These are phyloP conservation scores for Gopherus flavomarginatus DNA, from an alignment of 2,113 vertebrate genomes.

Conservation along the genomic window DNA sequence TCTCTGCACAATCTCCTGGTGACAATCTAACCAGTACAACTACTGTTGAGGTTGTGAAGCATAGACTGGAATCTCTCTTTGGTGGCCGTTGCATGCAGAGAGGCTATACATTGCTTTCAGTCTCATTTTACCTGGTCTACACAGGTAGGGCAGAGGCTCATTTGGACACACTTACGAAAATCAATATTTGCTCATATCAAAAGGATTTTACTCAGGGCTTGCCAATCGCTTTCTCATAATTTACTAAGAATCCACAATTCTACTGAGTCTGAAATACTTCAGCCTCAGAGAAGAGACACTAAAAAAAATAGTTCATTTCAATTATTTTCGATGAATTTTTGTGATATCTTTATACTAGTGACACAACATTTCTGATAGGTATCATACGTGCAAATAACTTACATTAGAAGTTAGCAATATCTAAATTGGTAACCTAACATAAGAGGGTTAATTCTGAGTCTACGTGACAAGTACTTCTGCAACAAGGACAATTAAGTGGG, in stretches of 20 bases:
- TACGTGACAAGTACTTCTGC: constrained; percentile 36
- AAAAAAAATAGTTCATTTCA: neutral
- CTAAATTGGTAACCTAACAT: constrained; percentile 30
- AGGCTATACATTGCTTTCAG: neutral
- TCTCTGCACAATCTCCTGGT: neutral
- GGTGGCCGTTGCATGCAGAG: neutral
- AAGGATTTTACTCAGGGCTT: neutral
- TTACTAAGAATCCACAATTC: constrained; percentile 2
- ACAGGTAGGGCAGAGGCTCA: neutral
- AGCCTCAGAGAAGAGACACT: constrained; percentile 39
- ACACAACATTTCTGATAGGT: constrained; percentile 34
- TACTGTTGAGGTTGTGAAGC: neutral
- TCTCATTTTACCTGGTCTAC: neutral
- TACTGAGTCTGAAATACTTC: neutral
- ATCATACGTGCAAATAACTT: constrained; percentile 53
- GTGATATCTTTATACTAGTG: constrained; percentile 45
- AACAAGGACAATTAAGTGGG: constrained; percentile 17
- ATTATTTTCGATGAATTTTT: constrained; percentile 8
- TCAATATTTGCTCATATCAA: neutral
- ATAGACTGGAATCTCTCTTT: neutral
- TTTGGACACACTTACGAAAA: neutral
- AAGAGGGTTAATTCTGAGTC: neutral
- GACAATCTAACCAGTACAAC: neutral
- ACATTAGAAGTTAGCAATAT: constrained; percentile 42
- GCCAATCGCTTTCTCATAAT: neutral